Conservation (phyloP, 2,888 invertebrate genomes). For the Bellardia bayeri region DNA sequence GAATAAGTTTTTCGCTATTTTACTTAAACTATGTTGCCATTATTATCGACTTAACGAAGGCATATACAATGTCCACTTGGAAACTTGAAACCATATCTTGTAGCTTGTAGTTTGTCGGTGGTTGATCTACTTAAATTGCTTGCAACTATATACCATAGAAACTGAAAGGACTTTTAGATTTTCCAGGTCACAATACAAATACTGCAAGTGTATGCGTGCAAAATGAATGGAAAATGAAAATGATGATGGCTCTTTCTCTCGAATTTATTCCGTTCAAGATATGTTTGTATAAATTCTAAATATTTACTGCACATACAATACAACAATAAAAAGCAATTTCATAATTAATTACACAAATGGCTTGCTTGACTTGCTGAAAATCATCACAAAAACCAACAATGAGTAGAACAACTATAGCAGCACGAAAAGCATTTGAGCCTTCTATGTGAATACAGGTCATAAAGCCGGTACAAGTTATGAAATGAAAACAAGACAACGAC, state of each 20-base stretch:
- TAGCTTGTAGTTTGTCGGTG: neutral
- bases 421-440: neutral
- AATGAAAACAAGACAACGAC: neutral
- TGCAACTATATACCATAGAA: too few relatives aligned
- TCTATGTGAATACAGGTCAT: neutral
- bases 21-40: constrained; percentile 25
- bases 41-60: constrained; percentile 2
- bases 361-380: constrained; percentile 7
- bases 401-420: neutral
- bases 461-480: neutral
- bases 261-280: neutral
- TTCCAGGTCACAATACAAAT: constrained; percentile 10
- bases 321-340: constrained; percentile 35
- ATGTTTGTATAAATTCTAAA: constrained; percentile 2
- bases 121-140: too few relatives aligned
- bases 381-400: neutral
- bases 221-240: neutral
- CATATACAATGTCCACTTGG: neutral
- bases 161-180: neutral
- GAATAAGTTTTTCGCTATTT: constrained; percentile 5
- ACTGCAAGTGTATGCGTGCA: too few relatives aligned
- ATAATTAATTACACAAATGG: constrained; percentile 52
- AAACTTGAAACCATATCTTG: constrained; percentile 1
- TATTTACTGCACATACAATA: neutral
- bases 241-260: neutral